phyloP scores from a whole-genome alignment of 2,113 vertebrate genomes.

The Nesospiza acunhae region DNA sequence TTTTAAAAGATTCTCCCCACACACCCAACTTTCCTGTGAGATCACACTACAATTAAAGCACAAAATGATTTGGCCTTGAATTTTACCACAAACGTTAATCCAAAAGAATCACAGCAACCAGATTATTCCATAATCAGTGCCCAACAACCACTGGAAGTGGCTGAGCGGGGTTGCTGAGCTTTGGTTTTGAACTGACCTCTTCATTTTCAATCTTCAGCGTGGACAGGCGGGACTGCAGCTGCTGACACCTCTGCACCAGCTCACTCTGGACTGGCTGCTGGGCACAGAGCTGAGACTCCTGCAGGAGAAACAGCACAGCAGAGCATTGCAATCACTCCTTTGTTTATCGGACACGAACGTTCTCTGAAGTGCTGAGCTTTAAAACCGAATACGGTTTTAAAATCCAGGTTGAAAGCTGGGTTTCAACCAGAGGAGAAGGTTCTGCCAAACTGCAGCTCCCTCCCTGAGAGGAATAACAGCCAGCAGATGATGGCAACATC shows the following conservation, averaged over 20 bases:
- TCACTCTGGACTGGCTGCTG: conserved; percentile 92
- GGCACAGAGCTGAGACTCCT: conserved; percentile 91
- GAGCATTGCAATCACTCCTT: accelerated
- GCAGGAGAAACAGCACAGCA: not conserved
- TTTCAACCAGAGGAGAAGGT: not conserved
- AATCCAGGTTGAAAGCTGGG: not conserved
- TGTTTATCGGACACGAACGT: not conserved
- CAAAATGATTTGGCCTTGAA: not conserved
- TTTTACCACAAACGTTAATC: not conserved
- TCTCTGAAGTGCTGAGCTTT: not conserved
- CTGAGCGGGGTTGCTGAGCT: not conserved
- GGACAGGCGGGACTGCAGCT: conserved; percentile 90
- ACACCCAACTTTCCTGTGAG: accelerated
- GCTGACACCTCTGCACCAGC: conserved; percentile 92
- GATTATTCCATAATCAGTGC: not conserved
- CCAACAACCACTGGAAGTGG: not conserved
- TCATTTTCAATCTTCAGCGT: conserved; percentile 97
- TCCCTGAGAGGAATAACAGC: accelerated
- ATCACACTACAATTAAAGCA: accelerated
- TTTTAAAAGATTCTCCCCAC: not conserved
- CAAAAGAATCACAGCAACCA: not conserved
- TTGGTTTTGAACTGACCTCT: conserved; percentile 78
- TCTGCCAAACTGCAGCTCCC: not conserved
- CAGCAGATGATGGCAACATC: not conserved
- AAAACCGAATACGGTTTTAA: not conserved